These are phyloP conservation scores for Spodoptera picta DNA, from an alignment of 2,888 invertebrate species.

Conservation along the genomic window DNA sequence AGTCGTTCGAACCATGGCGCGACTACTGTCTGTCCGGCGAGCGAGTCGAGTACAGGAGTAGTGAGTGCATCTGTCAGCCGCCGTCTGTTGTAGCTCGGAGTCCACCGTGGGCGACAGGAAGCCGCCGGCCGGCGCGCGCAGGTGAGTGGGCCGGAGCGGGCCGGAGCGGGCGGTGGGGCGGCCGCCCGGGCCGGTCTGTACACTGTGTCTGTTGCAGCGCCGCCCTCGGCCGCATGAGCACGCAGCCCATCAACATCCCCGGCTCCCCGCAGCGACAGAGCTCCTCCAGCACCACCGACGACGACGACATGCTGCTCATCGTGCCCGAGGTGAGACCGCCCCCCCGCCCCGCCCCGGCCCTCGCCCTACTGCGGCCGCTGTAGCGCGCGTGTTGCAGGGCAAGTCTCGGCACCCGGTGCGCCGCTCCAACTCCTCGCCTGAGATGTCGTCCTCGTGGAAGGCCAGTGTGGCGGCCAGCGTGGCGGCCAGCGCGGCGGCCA, in stretches of 20 bases:
- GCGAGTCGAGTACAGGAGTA: too few species aligned
- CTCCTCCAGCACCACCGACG: slow-evolving; percentile 78
- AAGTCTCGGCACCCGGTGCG: slow-evolving; percentile 94
- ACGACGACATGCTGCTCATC: slow-evolving; percentile 85
- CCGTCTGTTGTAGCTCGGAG: slow-evolving; percentile 70
- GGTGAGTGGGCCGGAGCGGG: not conserved
- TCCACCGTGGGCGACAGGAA: slow-evolving; percentile 69
- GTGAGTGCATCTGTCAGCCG: too few species aligned
- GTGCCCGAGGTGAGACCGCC: slow-evolving; percentile 70
- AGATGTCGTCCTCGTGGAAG: slow-evolving; percentile 97
- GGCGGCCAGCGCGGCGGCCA: slow-evolving; percentile 32
- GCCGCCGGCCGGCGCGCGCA: slow-evolving; percentile 62
- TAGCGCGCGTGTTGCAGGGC: slow-evolving; percentile 64
- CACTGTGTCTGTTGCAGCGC: slow-evolving; percentile 14
- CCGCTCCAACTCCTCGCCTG: slow-evolving; percentile 96
- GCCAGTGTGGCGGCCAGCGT: slow-evolving; percentile 71
- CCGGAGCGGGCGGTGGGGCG: too few species aligned
- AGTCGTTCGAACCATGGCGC: too few species aligned
- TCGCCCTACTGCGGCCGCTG: too few species aligned
- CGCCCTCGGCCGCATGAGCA: slow-evolving; percentile 69
- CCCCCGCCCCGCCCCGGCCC: not conserved
- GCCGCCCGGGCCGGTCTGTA: too few species aligned
- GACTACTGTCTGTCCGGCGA: too few species aligned
- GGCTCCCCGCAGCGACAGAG: slow-evolving; percentile 86
- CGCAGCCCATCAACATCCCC: slow-evolving; percentile 91